A percentile compares a stretch with the other conserved stretches of the same genome.
Evolutionary conservation across 2,113 vertebrate genomes (phyloP).

Genomic region (Casuarius casuarius): DNA sequence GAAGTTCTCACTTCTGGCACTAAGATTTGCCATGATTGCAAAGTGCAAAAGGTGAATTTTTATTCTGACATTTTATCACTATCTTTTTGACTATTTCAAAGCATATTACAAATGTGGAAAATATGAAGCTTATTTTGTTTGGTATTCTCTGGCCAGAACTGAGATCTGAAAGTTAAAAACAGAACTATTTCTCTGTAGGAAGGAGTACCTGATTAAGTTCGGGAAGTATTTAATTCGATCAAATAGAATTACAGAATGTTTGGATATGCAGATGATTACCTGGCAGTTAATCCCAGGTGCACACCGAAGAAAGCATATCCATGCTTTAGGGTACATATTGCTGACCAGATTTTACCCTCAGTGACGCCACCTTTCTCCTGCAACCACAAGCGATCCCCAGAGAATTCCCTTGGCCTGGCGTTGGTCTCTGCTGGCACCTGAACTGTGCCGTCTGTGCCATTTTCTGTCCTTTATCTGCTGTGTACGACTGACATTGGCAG

Average conservation of each 20-base stretch:
- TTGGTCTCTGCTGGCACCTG: not conserved
- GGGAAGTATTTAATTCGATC: not conserved
- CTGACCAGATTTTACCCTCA: not conserved
- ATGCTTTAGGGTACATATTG: not conserved
- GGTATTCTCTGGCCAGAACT: not conserved
- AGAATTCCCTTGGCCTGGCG: not conserved
- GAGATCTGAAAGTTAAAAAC: constrained; percentile 1
- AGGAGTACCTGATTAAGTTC: not conserved
- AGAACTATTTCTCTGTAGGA: not conserved
- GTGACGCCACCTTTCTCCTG: not conserved
- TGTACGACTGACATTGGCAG: not conserved
- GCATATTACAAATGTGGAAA: not conserved
- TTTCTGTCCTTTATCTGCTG: not conserved
- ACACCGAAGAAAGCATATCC: not conserved
- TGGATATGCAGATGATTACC: not conserved
- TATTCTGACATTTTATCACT: not conserved
- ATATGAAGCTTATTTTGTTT: not conserved
- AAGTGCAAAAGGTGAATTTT: not conserved
- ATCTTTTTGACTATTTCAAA: not conserved
- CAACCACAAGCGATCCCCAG: not conserved
- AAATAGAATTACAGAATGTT: not conserved
- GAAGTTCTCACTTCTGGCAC: not conserved
- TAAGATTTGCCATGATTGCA: fast-evolving
- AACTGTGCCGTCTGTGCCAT: not conserved
- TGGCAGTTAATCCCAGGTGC: not conserved